Base-by-base conservation (phyloP, 2,113 vertebrate species). In the Trinectes maculatus region DNA sequence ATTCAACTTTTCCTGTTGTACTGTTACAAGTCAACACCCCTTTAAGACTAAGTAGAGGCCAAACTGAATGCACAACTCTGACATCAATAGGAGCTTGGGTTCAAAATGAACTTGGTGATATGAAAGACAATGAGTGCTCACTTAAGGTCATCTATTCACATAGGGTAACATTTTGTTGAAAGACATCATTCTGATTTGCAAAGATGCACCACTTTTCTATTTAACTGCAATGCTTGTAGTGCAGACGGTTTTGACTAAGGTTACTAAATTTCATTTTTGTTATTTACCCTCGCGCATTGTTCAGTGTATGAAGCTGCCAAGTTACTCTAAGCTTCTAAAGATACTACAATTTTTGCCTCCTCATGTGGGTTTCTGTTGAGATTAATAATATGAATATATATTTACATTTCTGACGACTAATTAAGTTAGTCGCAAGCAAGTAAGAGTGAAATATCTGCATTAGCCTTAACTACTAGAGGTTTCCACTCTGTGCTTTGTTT, bases 11-110 rank as follows among this genome's bases (percentile, higher is more conserved):
- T 8, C 3, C n/a, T 44, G 39, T 18, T 16, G 40, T 33, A 6
- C 1, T 19, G 9, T n/a, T 60, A n/a, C 19, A 10, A 19, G 5
- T 25, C 5, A 36, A 16, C 21, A 26, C 2, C 8, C 29, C 15
- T 42, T 73, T 65, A 77, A 65, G 69, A 74, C 79, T 59, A 12
- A 53, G 22, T 7, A 52, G 25, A 44, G 24, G 29, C 46, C 21
- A n/a, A 28, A 18, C 10, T 22, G 18, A 54, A 33, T 19, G 6
- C 13, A 26, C 24, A 42, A 19, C n/a, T 42, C 8, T 18, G 12
- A 10, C 44, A 28, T 60, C 15, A 42, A n/a, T 51, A 22, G 37
- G 21, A 55, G 26, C 10, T 18, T 8, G 2, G 24, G 55, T 29
- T 25, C 31, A 22, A 42, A 12, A 16, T 36, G 12, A 19, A 21